Evolutionary conservation across 2,888 invertebrate species (phyloP).

Genomic region (Lumbricus terrestris): DNA sequence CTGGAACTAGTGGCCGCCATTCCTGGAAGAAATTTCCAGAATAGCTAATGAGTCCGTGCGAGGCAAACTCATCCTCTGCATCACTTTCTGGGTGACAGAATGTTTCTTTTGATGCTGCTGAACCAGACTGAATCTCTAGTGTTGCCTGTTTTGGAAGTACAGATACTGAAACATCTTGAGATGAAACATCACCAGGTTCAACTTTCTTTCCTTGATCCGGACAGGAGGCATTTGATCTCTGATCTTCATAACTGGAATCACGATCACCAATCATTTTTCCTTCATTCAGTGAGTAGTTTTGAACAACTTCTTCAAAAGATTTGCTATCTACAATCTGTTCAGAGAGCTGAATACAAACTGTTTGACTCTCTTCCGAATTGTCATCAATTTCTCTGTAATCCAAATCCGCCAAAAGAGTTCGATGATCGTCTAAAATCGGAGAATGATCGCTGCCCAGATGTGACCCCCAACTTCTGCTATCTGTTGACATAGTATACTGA

Average conservation of each 20-base stretch:
- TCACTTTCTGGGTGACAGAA: neutral
- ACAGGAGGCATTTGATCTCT: neutral
- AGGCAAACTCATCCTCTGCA: neutral
- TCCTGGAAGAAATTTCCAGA: constrained; percentile 6
- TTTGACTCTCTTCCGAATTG: neutral
- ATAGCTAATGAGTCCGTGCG: neutral
- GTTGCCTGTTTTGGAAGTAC: neutral
- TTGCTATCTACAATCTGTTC: neutral
- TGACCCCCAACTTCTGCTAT: neutral
- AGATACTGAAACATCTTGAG: neutral
- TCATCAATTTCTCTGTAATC: neutral
- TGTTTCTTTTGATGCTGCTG: neutral
- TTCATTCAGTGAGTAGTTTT: neutral
- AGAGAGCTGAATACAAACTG: neutral
- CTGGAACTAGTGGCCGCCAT: neutral
- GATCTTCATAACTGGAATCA: neutral
- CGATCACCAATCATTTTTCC: neutral
- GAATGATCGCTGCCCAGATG: neutral
- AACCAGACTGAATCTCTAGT: neutral
- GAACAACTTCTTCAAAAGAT: neutral
- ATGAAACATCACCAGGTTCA: neutral
- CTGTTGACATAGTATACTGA: neutral
- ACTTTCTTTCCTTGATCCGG: neutral
- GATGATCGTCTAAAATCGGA: neutral
- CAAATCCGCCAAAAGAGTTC: neutral